A percentile compares a stretch with the other conserved stretches of the same genome.
Evolutionary conservation across 2,888 invertebrate species (phyloP).

Genomic region (Griposia aprilina): DNA sequence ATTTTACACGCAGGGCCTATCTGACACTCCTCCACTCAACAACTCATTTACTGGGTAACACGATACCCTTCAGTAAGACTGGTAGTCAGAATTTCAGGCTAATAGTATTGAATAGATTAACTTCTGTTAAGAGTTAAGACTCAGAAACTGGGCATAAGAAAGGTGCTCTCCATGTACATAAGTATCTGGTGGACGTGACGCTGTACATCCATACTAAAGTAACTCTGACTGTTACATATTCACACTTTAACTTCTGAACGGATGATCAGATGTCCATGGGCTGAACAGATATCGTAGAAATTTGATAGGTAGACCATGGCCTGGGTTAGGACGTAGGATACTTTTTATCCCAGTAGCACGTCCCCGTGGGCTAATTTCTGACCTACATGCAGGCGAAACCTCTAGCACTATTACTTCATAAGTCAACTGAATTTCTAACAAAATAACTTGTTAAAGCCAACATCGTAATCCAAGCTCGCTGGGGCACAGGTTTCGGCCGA

Average conservation of each 20-base stretch:
- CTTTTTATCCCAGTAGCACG: too few relatives aligned
- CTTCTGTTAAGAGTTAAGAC: not conserved
- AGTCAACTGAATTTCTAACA: slow-evolving; percentile 7
- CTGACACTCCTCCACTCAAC: not conserved
- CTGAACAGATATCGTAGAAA: not conserved
- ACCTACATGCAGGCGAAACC: not conserved
- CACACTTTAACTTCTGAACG: too few relatives aligned
- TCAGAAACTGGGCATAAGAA: not conserved
- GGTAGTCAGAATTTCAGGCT: not conserved
- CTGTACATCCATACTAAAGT: not conserved
- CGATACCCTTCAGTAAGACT: not conserved
- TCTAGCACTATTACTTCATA: not conserved
- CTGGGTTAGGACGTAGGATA: too few relatives aligned
- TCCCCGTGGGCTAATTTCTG: too few relatives aligned
- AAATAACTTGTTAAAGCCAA: slow-evolving; percentile 50
- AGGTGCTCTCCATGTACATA: not conserved
- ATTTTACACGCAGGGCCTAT: not conserved
- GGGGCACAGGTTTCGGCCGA: slow-evolving; percentile 70
- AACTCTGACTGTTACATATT: not conserved
- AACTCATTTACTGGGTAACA: not conserved
- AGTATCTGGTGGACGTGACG: not conserved
- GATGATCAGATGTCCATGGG: too few relatives aligned
- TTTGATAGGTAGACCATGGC: not conserved
- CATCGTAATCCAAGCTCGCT: slow-evolving; percentile 57
- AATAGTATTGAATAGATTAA: not conserved